These are phyloP conservation scores for Athrips mouffetella DNA, from an alignment of 2,888 invertebrate species.

Conservation along the genomic window DNA sequence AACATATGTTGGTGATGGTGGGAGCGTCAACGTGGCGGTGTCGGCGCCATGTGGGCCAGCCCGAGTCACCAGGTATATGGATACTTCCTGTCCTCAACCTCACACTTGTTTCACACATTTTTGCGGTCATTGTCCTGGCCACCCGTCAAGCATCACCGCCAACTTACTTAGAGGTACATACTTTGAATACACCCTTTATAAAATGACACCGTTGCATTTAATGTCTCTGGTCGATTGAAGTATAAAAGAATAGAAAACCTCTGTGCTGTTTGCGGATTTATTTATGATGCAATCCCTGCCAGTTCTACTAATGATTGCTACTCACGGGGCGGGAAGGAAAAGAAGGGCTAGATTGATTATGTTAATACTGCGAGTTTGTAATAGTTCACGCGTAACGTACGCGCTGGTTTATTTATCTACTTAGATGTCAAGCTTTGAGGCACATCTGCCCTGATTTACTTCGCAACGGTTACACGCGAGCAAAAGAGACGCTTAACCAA, in stretches of 20 bases:
- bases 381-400: slow-evolving; percentile 39
- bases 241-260: slow-evolving; percentile 27
- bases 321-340: slow-evolving; percentile 29
- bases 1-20: slow-evolving; percentile 57
- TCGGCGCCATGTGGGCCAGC: slow-evolving; percentile 39
- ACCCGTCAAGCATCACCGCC: slow-evolving; percentile 9
- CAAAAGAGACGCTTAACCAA: slow-evolving; percentile 52
- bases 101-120: slow-evolving; percentile 46
- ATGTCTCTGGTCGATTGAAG: slow-evolving; percentile 38
- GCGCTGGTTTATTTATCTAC: slow-evolving; percentile 43
- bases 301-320: slow-evolving; percentile 48
- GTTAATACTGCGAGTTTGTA: slow-evolving; percentile 39
- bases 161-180: too few relatives aligned
- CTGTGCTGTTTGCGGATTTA: slow-evolving; percentile 23
- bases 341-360: slow-evolving; percentile 48
- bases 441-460: slow-evolving; percentile 72
- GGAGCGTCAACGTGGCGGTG: slow-evolving; percentile 48
- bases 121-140: slow-evolving; percentile 36
- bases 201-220: slow-evolving; percentile 20
- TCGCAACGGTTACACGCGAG: slow-evolving; percentile 37
- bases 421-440: slow-evolving; percentile 42
- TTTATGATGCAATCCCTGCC: slow-evolving; percentile 30
- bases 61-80: slow-evolving; percentile 60
- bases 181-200: slow-evolving; percentile 19
- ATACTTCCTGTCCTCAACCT: slow-evolving; percentile 41